Conservation (phyloP, 1,140 invertebrate species). For the Solenopsis invicta region DNA sequence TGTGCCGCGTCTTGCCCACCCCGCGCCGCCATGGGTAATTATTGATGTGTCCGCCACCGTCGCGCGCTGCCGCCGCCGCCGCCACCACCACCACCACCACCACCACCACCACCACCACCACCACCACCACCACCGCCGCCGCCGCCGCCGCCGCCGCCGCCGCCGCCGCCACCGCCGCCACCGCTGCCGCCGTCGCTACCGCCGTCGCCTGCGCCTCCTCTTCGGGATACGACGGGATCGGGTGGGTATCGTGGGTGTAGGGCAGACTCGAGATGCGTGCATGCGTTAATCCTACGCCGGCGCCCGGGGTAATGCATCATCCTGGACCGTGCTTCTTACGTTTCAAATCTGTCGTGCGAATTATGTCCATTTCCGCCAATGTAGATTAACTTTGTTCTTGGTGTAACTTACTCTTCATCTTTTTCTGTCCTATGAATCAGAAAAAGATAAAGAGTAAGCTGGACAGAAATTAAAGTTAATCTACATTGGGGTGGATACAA, state of each 20-base stretch:
- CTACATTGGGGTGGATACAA: too few relatives aligned
- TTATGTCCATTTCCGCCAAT: background rate
- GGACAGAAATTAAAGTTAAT: too few relatives aligned
- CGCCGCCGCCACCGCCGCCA: conserved; percentile 59
- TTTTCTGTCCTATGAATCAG: too few relatives aligned
- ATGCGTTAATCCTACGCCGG: conserved; percentile 56
- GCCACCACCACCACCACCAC: too few relatives aligned
- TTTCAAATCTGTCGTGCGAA: conserved; percentile 6
- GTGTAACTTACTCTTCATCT: too few relatives aligned
- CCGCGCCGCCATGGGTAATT: conserved; percentile 84
- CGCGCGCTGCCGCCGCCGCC: too few relatives aligned
- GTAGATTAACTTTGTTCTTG: too few relatives aligned
- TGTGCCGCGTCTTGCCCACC: conserved; percentile 83
- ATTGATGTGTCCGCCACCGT: conserved; percentile 85
- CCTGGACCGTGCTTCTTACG: background rate
- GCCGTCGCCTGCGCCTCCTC: conserved; percentile 63
- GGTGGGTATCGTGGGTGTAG: conserved; percentile 40
- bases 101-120: too few relatives aligned
- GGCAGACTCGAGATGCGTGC: conserved; percentile 70
- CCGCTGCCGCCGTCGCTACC: conserved; percentile 74
- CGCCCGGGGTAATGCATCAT: background rate
- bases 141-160: conserved; percentile 70
- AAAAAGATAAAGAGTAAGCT: too few relatives aligned
- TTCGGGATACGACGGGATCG: conserved; percentile 59
- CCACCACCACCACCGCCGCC: too few relatives aligned